phyloP scores from a whole-genome alignment of 2,113 vertebrate species.

The Syrmaticus mikado region DNA sequence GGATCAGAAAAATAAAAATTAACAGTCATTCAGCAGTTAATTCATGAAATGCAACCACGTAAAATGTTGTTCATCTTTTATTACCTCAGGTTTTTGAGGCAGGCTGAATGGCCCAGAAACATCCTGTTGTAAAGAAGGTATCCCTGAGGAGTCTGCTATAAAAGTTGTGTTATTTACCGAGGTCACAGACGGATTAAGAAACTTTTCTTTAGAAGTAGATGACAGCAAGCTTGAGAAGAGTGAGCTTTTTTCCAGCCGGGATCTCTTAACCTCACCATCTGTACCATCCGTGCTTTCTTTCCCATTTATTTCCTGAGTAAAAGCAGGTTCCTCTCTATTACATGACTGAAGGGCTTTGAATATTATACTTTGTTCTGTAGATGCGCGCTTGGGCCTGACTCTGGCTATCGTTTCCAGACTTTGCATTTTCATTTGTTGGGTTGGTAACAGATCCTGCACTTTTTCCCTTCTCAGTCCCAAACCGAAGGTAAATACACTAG shows the following conservation, averaged over 20 bases:
- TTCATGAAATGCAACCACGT: too few relatives aligned
- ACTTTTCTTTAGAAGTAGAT: constrained; percentile 74
- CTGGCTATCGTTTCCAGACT: constrained; percentile 79
- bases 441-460: constrained; percentile 78
- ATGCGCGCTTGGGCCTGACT: constrained; percentile 76
- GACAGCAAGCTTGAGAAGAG: constrained; percentile 88
- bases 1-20: constrained; percentile 53
- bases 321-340: constrained; percentile 30
- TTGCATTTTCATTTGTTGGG: constrained; percentile 84
- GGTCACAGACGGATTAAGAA: constrained; percentile 75
- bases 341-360: constrained; percentile 74
- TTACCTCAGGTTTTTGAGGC: constrained; percentile 66
- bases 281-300: constrained; percentile 61
- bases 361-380: constrained; percentile 87
- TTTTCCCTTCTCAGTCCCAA: constrained; percentile 81
- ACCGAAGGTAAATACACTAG: constrained; percentile 87
- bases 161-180: constrained; percentile 76
- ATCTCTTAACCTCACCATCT: constrained; percentile 77
- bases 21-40: constrained; percentile 36
- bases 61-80: not conserved
- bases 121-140: constrained; percentile 48
- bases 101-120: constrained; percentile 34
- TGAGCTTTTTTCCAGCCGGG: constrained; percentile 88
- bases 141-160: constrained; percentile 44
- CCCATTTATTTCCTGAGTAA: constrained; percentile 46